Base-by-base conservation (phyloP, 1,140 invertebrate species). In the Nasonia vitripennis region DNA sequence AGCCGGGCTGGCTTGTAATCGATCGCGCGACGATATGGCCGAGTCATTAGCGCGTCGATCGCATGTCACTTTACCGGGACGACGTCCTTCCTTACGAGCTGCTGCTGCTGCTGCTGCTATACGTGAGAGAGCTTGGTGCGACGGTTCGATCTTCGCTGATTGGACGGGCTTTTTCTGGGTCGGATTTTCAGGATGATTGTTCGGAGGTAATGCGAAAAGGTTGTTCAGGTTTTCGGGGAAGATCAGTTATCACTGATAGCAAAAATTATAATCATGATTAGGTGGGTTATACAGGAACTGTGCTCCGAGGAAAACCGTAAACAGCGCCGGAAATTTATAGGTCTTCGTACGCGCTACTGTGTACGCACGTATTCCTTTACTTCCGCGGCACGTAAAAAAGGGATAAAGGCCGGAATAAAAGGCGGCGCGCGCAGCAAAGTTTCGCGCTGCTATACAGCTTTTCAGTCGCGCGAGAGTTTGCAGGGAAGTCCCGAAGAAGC, bases 1-100 rank as follows among this genome's bases (percentile, higher is more conserved):
- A 62, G 55, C 55, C 20, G 55, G 17, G 6, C 55, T 62, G 55
- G 55, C 55, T 7, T 62, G 55, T 62, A 62, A 62, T 62, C 73
- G 81, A 79, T 81, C 84, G 45, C 73, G 6, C 48, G 68, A 77
- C 70, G 70, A 80, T 62, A 62, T 62, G 55, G 55, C 55, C 17
- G 55, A 62, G 55, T 62, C 55, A 62, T 62, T 62, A 62, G 55
- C 55, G 55, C 55, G 55, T 62, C 55, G 55, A 62, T 62, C 55
- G 55, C 55, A 20, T 3, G 55, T 62, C 55, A 62, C 55, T 62
- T 62, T 62, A 17, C 55, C 55, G 55, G n/a, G 55, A n/a, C 5
- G 55, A n/a, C 55, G 20, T 62, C 55, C 55, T 62, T 62, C 17
- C 55, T 62, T 62, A 62, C 17, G 55, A 62, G 55, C 17, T 62